Base-by-base conservation (phyloP, 2,888 invertebrate species). In the Helicoverpa assulta region DNA sequence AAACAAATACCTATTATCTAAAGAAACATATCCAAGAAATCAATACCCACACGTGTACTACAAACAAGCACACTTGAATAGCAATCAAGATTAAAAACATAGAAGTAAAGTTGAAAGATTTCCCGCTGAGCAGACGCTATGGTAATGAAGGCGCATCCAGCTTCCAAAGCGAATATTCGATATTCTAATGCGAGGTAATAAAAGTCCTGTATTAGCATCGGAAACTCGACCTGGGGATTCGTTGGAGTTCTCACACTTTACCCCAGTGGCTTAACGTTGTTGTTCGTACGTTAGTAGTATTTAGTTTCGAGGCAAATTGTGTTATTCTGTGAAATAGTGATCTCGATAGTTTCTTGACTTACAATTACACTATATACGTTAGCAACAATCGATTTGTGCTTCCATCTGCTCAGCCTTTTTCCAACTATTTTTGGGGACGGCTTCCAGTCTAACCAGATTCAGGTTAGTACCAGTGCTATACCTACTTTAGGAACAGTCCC, bases 181-280 rank as follows among this genome's bases (percentile, higher is more conserved):
- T 92, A 92, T 92, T 92, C 92, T 91, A 92, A 92, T 91, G 89
- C 85, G 80, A 82, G 82, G 89, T 87, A 92, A 92, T 92, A 92
- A 92, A 91, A 91, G 89, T 85, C 84, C 82, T 85, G 87, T 83
- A 82, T 82, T 82, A 82, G 83, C 81, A 82, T 82, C 73, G 67
- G 73, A 82, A 83, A 78, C 75, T 67, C 81, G 67, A 71, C 72
- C 74, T 74, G 72, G 80, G 26, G 77, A 74, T 65, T 74, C 67
- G 55, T 57, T 56, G 66, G 66, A 67, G 72, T 59, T 67, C 69
- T 78, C 76, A 67, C 76, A 67, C 77, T 78, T 78, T 54, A 77
- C 72, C 66, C 63, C 40, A 50, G 62, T 62, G 54, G 43, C 18
- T 63, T 80, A 67, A 73, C 67, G 63, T 54, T 67, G 67, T 60